These are phyloP conservation scores for Caenorhabditis doughertyi DNA, from an alignment of 2,888 invertebrate genomes.

Conservation along the genomic window DNA sequence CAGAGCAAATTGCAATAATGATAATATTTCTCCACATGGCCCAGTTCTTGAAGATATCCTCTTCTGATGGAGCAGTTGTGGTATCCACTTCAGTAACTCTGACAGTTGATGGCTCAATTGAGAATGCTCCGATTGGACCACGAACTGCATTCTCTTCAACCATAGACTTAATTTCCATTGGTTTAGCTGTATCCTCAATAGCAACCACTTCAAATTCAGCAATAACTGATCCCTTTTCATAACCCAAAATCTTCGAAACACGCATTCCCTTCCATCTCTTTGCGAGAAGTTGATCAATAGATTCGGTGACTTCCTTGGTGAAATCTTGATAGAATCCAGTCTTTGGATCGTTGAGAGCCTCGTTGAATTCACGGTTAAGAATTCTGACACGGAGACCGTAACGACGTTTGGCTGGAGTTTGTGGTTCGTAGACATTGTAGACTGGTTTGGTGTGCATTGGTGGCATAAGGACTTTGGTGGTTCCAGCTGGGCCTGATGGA, in stretches of 20 bases:
- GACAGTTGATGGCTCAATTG: slow-evolving; percentile 75
- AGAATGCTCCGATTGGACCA: slow-evolving; percentile 68
- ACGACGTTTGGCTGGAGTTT: slow-evolving; percentile 53
- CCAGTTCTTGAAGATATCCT: slow-evolving; percentile 54
- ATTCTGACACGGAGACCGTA: slow-evolving; percentile 74
- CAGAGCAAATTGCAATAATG: slow-evolving; percentile 58
- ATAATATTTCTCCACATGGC: slow-evolving; percentile 61
- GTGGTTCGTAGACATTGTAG: slow-evolving; percentile 62
- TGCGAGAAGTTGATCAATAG: slow-evolving; percentile 66
- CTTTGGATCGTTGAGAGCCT: slow-evolving; percentile 70
- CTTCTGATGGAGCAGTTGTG: slow-evolving; percentile 40
- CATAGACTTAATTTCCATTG: slow-evolving; percentile 71
- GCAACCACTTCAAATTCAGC: slow-evolving; percentile 73
- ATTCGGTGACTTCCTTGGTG: slow-evolving; percentile 73
- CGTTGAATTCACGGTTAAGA: slow-evolving; percentile 73
- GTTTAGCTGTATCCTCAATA: slow-evolving; percentile 61
- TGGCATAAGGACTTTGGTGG: slow-evolving; percentile 55
- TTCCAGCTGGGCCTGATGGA: slow-evolving; percentile 21
- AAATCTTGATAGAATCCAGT: slow-evolving; percentile 73
- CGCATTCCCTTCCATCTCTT: slow-evolving; percentile 73
- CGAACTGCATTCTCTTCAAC: slow-evolving; percentile 75
- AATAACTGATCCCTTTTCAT: slow-evolving; percentile 72
- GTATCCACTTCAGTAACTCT: slow-evolving; percentile 68
- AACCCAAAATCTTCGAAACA: slow-evolving; percentile 71
- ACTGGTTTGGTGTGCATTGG: slow-evolving; percentile 58